Conservation (phyloP, 2,113 vertebrate genomes). For the Pheucticus melanocephalus region DNA sequence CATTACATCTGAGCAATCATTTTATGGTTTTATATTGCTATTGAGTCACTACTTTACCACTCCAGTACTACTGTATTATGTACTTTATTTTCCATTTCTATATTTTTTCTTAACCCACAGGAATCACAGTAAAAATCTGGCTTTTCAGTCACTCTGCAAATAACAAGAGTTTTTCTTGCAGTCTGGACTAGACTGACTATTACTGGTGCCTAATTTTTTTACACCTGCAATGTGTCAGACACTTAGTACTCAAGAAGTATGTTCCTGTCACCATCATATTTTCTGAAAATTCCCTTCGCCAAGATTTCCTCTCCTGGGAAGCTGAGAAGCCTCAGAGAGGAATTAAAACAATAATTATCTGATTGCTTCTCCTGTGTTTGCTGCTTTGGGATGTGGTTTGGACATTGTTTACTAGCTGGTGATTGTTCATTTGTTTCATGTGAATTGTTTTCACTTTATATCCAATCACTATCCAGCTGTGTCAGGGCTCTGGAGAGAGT, state of each 20-base stretch:
- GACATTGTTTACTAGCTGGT: too few relatives aligned
- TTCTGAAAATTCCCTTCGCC: too few relatives aligned
- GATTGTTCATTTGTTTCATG: too few relatives aligned
- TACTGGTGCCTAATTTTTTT: background rate
- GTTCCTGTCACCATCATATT: background rate
- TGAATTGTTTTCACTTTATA: too few relatives aligned
- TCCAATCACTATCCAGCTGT: too few relatives aligned
- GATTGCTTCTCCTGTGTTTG: too few relatives aligned
- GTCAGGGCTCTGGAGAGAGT: too few relatives aligned
- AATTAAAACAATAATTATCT: too few relatives aligned
- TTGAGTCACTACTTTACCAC: background rate
- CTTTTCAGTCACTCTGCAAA: background rate
- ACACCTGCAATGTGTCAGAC: background rate
- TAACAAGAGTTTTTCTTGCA: background rate
- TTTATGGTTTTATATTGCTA: background rate
- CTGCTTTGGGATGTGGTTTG: too few relatives aligned
- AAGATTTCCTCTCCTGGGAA: too few relatives aligned
- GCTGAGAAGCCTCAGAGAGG: too few relatives aligned
- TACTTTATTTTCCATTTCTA: background rate
- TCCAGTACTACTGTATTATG: background rate
- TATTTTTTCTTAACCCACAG: background rate
- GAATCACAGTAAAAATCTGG: background rate
- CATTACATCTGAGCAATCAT: background rate
- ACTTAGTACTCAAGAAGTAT: background rate
- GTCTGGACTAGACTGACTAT: background rate